A percentile compares a stretch with the other conserved stretches of the same genome.
Evolutionary conservation across 2,797 vertebrate genomes (phyloP).

Genomic region (Denticeps clupeoides): DNA sequence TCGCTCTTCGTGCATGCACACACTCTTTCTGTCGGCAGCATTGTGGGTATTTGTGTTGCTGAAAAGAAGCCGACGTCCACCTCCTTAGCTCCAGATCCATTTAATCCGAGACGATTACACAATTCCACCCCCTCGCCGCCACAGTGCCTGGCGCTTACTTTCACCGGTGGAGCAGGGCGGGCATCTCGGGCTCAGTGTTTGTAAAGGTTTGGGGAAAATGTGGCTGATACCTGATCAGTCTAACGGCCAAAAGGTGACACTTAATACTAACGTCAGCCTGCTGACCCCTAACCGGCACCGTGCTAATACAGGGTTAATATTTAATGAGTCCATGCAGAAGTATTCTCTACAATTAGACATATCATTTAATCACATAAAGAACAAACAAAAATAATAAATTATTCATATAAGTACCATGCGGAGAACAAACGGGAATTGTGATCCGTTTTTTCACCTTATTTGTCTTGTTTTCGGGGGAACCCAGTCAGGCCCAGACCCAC

Average conservation of each 20-base stretch:
- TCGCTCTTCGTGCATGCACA: neutral
- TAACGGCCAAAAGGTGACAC: constrained; percentile 31
- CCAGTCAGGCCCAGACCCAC: neutral
- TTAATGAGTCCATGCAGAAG: constrained; percentile 24
- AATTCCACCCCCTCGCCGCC: constrained; percentile 16
- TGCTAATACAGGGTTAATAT: constrained; percentile 30
- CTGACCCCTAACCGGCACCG: constrained; percentile 34
- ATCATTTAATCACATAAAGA: constrained; percentile 3
- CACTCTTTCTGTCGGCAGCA: constrained; percentile 10
- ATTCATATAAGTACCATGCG: too few species aligned
- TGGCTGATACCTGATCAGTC: constrained; percentile 22
- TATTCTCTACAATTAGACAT: constrained; percentile 25
- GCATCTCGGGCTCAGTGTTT: neutral
- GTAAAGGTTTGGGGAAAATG: constrained; percentile 17
- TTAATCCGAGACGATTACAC: constrained; percentile 26
- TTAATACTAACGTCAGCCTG: constrained; percentile 31
- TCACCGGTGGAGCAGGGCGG: neutral
- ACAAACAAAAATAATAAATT: too few species aligned
- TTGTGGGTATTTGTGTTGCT: too few species aligned
- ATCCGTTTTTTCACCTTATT: too few species aligned
- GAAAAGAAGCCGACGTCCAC: constrained; percentile 21
- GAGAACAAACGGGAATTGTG: too few species aligned
- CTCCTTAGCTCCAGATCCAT: constrained; percentile 41
- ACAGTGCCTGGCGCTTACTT: neutral
- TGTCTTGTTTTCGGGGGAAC: constrained; percentile 6